Conservation (phyloP, 2,888 invertebrate species). For the Nesidiocoris tenuis region DNA sequence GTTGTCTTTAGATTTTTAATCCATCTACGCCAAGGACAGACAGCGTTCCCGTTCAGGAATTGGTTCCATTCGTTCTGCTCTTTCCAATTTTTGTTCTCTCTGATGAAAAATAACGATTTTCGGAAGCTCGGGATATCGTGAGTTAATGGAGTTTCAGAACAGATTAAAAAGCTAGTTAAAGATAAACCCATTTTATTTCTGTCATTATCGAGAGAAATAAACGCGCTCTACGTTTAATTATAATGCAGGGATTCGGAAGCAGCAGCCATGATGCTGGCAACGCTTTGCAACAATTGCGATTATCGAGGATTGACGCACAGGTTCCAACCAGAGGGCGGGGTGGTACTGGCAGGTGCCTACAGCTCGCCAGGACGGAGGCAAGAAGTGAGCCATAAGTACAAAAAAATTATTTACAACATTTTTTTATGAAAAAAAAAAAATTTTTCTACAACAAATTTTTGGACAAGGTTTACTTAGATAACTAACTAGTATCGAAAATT, state of each 20-base stretch:
- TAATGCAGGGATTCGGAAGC: slow-evolving; percentile 36
- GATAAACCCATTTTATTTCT: too few species aligned
- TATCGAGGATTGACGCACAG: slow-evolving; percentile 34
- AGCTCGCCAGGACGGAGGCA: slow-evolving; percentile 42
- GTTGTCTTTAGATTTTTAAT: slow-evolving; percentile 38
- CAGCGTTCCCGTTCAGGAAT: slow-evolving; percentile 39
- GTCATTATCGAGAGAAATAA: too few species aligned
- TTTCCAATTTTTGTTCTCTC: slow-evolving; percentile 43
- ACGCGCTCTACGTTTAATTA: too few species aligned
- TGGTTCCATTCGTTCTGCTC: slow-evolving; percentile 43
- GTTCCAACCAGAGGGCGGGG: slow-evolving; percentile 40
- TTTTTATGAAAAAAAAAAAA: too few species aligned
- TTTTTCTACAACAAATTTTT: too few species aligned
- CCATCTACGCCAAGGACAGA: slow-evolving; percentile 24
- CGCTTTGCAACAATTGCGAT: slow-evolving; percentile 41
- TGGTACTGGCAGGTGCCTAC: slow-evolving; percentile 43
- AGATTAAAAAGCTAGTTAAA: too few species aligned
- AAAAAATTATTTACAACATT: slow-evolving; percentile 24
- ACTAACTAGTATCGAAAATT: too few species aligned
- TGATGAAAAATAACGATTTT: background rate
- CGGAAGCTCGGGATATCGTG: background rate
- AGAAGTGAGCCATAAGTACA: background rate
- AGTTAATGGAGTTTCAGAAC: background rate
- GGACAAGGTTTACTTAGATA: too few species aligned
- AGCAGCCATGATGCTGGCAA: slow-evolving; percentile 41